Evolutionary conservation across 2,888 invertebrate genomes (phyloP), one percentile per base, ranked within the genome.

Genomic region (Ecdyonurus torrentis): DNA sequence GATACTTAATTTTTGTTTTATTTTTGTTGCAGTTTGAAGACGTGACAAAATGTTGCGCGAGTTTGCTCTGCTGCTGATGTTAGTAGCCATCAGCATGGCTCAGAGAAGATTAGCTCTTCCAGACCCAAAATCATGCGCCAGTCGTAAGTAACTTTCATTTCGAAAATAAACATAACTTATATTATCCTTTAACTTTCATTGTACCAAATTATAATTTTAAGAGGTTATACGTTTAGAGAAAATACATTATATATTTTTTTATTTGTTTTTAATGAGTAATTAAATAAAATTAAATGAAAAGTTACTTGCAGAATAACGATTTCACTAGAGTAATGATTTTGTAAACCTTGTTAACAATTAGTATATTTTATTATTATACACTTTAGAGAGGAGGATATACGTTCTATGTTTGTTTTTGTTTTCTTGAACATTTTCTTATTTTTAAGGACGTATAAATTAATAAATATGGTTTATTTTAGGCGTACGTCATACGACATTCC

Each of bases 81-180:
- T 83, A 70, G 82, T 84, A 61, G 79, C 85, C 71, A 52, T 63
- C 58, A 59, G 52, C n/a, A 55, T 67, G n/a, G 91, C 89, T 64
- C 91, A 92, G 76, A 83, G 91, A 70, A 84, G 91, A 67, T 80
- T 92, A 66, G 91, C 91, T 25, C 78, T 92, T 68, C 92, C 92
- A 62, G 91, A 92, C 77, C 90, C 91, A 53, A 83, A 88, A 73
- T 91, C 91, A 77, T 92, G 92, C 76, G 84, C 88, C 65, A 92
- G 90, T 76, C 84, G 92, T 91, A 81, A 83, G 89, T 85, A 73
- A n/a, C n/a, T 66, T 58, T 25, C 20, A 63, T 25, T 19, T 61
- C n/a, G 2, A 58, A 24, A 61, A 52, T 52, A 22, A n/a, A 52
- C 52, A 63, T 60, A 24, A 62, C 61, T 63, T 63, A 55, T 61